Base-by-base conservation (phyloP, 92 coral and sea anemone species). In the Epizoanthus rinbou region DNA sequence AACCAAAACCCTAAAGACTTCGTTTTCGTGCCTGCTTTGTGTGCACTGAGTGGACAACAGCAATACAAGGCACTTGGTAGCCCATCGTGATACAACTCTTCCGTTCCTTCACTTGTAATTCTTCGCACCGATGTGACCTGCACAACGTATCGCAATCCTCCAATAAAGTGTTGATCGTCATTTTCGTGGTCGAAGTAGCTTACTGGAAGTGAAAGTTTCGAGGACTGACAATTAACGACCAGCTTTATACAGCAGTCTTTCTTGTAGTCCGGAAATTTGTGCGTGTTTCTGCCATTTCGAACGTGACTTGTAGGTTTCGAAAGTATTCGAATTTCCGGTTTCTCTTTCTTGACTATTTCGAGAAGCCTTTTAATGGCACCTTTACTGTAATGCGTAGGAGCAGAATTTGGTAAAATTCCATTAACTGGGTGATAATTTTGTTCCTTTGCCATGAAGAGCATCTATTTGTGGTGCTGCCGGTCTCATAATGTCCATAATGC, bases 1-100 rank as follows among this genome's bases (percentile, higher is more conserved):
- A 96, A 94, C 99, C 99, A 96, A 81, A 96, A 94, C 24, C 99
- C 99, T n/a, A 76, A 64, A 9, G 86, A 86, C 84, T 83, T 89
- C 7, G 82, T 9, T 50, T 72, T 73, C 41, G 54, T 76, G 43
- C 85, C 87, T 58, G 84, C 87, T 45, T 85, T 81, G 76, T 86
- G 92, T 25, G 80, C 80, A 24, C 84, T 83, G 19, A 96, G 88
- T 33, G 99, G 98, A 53, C 80, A 86, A n/a, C 84, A 91, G 65
- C 95, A 92, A 79, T 83, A 94, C 63, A 80, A 86, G 4, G 83
- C 66, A 76, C 78, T 83, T 18, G 56, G 82, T 7, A 86, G 76
- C 24, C 71, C 64, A 71, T 87, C 90, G 45, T 66, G 11, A 4
- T 64, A 39, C 31, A 84, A 72, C 54, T 86, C 57, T 71, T 76